These are phyloP conservation scores for Aphidius colemani DNA, from an alignment of 2,888 invertebrate genomes.

Conservation along the genomic window DNA sequence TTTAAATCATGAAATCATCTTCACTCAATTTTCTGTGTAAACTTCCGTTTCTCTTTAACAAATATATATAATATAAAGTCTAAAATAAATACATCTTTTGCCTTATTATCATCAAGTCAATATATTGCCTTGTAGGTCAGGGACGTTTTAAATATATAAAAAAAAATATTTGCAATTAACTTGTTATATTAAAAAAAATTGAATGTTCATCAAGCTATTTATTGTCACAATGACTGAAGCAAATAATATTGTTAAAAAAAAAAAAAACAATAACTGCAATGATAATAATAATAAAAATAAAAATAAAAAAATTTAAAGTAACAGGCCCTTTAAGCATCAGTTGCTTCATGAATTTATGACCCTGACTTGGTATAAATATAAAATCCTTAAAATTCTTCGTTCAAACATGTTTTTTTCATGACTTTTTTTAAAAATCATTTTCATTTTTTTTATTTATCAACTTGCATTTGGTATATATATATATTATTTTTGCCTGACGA, in stretches of 20 bases:
- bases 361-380: constrained; percentile 23
- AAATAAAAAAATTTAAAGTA: neutral
- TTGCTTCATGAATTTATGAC: neutral
- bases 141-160: constrained; percentile 28
- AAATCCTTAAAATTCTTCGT: constrained; percentile 34
- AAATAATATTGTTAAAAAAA: neutral
- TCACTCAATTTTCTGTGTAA: neutral
- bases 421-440: constrained; percentile 7
- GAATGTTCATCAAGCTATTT: neutral
- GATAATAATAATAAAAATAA: neutral
- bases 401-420: constrained; percentile 22
- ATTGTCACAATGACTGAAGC: neutral
- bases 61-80: neutral
- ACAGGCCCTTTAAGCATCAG: too few species aligned
- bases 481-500: neutral
- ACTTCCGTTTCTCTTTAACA: constrained; percentile 18
- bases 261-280: neutral
- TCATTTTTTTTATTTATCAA: constrained; percentile 16
- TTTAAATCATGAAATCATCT: constrained; percentile 1
- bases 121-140: constrained; percentile 38
- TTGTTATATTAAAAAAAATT: neutral
- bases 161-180: neutral
- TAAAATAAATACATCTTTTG: neutral
- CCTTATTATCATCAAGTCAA: constrained; percentile 18
- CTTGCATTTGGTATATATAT: constrained; percentile 10